These are phyloP conservation scores for Rousettus madagascariensis DNA, from an alignment of 2,797 vertebrate genomes.

Conservation along the genomic window DNA sequence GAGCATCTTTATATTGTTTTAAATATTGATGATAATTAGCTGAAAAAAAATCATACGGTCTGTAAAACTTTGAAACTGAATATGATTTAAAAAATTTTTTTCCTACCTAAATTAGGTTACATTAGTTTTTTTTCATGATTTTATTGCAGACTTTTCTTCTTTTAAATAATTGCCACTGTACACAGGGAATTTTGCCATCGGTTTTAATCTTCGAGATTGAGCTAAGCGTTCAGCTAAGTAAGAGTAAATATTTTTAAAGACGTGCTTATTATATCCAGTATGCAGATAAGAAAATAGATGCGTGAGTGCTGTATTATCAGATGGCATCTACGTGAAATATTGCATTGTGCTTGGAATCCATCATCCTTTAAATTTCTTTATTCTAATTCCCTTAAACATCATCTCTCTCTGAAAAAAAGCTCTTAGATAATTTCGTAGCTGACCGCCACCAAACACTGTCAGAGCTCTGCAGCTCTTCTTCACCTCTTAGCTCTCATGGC, in stretches of 20 bases:
- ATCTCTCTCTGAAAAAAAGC: background rate
- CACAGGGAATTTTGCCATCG: background rate
- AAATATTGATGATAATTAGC: background rate
- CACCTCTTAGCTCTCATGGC: background rate
- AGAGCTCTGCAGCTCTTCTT: background rate
- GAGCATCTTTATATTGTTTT: background rate
- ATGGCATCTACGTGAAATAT: background rate
- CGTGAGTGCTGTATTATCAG: background rate
- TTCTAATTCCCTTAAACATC: background rate
- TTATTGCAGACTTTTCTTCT: background rate
- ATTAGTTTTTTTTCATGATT: background rate
- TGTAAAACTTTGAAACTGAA: background rate
- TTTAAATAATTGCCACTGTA: background rate
- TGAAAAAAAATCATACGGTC: background rate
- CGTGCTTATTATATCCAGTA: background rate
- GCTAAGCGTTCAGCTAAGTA: background rate
- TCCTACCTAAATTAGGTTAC: background rate
- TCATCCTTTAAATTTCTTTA: slow-evolving; percentile 4
- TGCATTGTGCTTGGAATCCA: background rate
- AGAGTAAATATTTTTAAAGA: background rate
- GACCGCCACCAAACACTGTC: background rate
- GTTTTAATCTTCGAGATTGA: slow-evolving; percentile 26
- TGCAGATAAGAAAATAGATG: background rate
- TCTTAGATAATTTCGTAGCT: background rate
- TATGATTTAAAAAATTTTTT: background rate